Conservation (phyloP, 2,113 vertebrate species). For the Corythornis cristatus region DNA sequence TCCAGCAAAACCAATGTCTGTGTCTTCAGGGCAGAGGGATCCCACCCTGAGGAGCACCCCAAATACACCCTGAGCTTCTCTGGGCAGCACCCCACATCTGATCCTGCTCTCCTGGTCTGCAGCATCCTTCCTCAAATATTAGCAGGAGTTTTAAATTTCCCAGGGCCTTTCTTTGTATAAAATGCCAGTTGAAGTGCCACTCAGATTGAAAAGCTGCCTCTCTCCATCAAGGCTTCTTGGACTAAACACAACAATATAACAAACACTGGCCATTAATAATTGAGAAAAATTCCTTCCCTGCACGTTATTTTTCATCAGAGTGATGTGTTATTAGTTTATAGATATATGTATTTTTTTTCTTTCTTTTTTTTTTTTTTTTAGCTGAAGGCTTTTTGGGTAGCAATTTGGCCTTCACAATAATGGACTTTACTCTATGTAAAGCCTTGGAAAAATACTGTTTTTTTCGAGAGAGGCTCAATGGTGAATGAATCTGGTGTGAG, state of each 20-base stretch:
- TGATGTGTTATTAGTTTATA: constrained; percentile 39
- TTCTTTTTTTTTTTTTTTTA: neutral
- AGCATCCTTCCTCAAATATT: neutral
- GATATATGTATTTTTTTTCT: neutral
- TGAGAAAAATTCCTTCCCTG: constrained; percentile 5
- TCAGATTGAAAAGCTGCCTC: neutral
- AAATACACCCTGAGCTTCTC: neutral
- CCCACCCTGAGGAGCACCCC: too few relatives aligned
- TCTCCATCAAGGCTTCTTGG: constrained; percentile 5
- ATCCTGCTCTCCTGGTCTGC: rapidly evolving
- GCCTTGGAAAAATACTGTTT: constrained; percentile 10
- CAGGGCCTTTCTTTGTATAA: neutral
- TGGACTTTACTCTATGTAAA: constrained; percentile 50
- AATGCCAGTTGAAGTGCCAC: neutral
- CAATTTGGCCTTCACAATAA: constrained; percentile 48
- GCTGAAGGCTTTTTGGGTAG: constrained; percentile 40
- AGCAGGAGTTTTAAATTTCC: neutral
- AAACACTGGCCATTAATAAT: constrained; percentile 37
- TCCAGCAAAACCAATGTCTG: neutral
- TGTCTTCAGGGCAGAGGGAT: neutral
- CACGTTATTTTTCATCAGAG: constrained; percentile 18
- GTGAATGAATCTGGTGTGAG: neutral
- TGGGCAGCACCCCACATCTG: neutral
- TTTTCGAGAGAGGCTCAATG: neutral
- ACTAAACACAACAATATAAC: constrained; percentile 1